These are phyloP conservation scores for Hippopotamyrus pictus DNA, from an alignment of 2,797 vertebrate species.

Conservation along the genomic window DNA sequence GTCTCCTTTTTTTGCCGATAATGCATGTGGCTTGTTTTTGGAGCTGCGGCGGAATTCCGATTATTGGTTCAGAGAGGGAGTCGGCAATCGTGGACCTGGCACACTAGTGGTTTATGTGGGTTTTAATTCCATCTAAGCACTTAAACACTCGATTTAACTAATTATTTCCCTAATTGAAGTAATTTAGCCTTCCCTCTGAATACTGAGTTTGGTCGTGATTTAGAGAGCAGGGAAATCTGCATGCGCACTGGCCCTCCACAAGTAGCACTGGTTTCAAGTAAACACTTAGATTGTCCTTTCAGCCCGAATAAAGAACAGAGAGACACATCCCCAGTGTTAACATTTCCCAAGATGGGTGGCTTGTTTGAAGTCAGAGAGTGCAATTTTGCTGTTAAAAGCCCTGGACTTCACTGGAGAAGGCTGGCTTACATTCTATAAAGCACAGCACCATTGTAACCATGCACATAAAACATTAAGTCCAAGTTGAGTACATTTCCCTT, in stretches of 20 bases:
- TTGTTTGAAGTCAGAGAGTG: background rate
- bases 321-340: background rate
- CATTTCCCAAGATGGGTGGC: background rate
- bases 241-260: background rate
- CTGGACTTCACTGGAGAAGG: background rate
- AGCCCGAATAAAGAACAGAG: background rate
- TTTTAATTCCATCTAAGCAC: slow-evolving; percentile 10
- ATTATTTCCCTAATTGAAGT: slow-evolving; percentile 17
- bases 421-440: background rate
- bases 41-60: background rate
- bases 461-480: background rate
- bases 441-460: background rate
- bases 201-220: background rate
- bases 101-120: background rate
- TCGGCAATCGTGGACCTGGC: background rate
- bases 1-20: background rate
- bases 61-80: background rate
- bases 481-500: background rate
- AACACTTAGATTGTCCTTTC: background rate
- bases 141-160: slow-evolving; percentile 14
- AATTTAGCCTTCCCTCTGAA: background rate
- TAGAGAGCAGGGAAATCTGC: background rate
- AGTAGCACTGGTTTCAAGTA: background rate
- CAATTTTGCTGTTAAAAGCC: background rate
- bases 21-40: background rate